Conservation (phyloP, 2,888 invertebrate genomes). For the Zeuzera pyrina region DNA sequence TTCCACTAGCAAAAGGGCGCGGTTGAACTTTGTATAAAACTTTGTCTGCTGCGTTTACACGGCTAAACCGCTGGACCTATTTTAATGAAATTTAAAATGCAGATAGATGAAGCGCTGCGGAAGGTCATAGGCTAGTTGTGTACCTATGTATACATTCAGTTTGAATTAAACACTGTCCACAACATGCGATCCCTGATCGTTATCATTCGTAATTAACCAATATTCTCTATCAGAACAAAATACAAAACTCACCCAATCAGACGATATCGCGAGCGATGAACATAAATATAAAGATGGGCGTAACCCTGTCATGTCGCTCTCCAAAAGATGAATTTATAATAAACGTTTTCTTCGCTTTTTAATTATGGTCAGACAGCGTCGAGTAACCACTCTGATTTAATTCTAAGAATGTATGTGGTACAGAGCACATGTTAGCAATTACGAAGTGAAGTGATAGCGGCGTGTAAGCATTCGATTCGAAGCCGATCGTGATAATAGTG, state of each 20-base stretch:
- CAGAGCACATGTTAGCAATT: slow-evolving; percentile 39
- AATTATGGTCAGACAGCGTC: slow-evolving; percentile 23
- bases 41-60: no score
- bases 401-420: no score
- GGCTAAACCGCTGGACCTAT: no score
- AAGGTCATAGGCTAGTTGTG: no score
- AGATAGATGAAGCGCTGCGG: no score
- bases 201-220: slow-evolving; percentile 28
- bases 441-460: slow-evolving; percentile 18
- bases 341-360: slow-evolving; percentile 26
- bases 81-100: no score
- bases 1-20: no score
- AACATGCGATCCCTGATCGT: no score
- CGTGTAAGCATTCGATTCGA: slow-evolving; percentile 24
- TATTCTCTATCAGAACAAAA: slow-evolving; percentile 25
- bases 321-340: slow-evolving; percentile 39
- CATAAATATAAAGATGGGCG: slow-evolving; percentile 59
- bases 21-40: no score
- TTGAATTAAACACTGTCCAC: no score
- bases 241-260: slow-evolving; percentile 21
- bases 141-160: no score
- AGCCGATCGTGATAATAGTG: slow-evolving; percentile 45
- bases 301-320: slow-evolving; percentile 44
- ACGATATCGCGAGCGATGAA: slow-evolving; percentile 42
- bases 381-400: slow-evolving; percentile 6